Base-by-base conservation (phyloP, 1,140 invertebrate species). In the Polyergus mexicanus region DNA sequence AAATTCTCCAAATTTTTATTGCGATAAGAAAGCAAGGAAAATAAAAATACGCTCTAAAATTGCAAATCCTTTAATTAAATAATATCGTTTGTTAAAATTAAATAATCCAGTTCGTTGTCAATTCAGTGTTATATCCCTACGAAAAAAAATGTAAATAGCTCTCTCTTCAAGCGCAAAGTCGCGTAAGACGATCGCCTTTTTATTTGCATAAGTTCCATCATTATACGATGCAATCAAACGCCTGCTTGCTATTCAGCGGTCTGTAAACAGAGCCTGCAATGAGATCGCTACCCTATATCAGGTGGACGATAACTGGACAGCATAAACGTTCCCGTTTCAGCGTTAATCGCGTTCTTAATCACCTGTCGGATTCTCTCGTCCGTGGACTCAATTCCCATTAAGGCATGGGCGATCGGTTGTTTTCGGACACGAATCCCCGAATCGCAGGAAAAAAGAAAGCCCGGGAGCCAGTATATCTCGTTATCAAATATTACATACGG, bases 301-400 rank as follows among this genome's bases (percentile, higher is more conserved):
- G 71, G 66, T 89, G 72, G 41, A 83, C 60, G 72, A 86, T 86
- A 78, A 88, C 58, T 22, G 76, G 76, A 68, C 13, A 54, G 68
- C 7, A 74, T 35, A 65, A 38, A 47, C 38, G 74, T 85, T 85
- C 62, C 68, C 58, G 77, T 86, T 86, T 16, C 47, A 80, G 32
- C 54, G 74, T 83, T 65, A 71, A 86, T 71, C 71, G 28, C 6
- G 28, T 35, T 86, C 76, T 62, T 68, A 60, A 62, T 88, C 88
- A 89, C 88, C 88, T 88, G 88, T 89, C 88, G 83, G 68, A 76
- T 72, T 86, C n/a, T n/a, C n/a, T n/a, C 76, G 77, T 32, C 41
- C 62, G 32, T 56, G 47, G 58, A 76, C 84, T 88, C 84, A 51
- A 83, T 88, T 86, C 71, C 72, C 77, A 88, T 88, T 76, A 72